phyloP scores from a whole-genome alignment of 2,797 vertebrate genomes.

The Coendou prehensilis region DNA sequence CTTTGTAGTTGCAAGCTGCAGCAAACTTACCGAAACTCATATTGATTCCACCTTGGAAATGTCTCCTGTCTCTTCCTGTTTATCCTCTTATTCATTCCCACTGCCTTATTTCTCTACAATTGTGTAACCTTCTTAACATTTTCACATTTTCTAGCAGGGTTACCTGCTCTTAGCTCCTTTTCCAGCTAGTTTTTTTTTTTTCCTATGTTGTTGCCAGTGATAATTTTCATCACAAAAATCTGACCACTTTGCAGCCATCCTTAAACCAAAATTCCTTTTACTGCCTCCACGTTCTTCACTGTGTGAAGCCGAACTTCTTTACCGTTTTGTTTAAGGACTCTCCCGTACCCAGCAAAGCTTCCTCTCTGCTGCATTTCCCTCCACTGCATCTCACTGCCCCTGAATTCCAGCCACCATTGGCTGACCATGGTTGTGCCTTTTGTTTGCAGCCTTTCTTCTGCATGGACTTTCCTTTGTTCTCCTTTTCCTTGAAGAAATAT shows the following conservation, averaged over 20 bases:
- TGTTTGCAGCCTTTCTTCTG: neutral
- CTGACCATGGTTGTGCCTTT: neutral
- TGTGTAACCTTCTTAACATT: neutral
- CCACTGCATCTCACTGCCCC: neutral
- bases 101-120: neutral
- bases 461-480: neutral
- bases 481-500: neutral
- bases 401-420: neutral
- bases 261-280: slow-evolving; percentile 25
- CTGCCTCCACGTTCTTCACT: neutral
- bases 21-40: neutral
- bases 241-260: neutral
- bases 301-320: neutral
- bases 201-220: neutral
- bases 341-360: neutral
- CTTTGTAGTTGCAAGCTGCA: slow-evolving; percentile 53
- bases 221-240: neutral
- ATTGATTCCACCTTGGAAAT: slow-evolving; percentile 3
- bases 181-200: neutral
- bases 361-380: neutral
- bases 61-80: neutral
- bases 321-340: neutral
- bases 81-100: neutral
- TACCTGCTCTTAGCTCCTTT: neutral
- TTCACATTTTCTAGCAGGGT: neutral